These are phyloP conservation scores for Silurus lanzhouensis DNA, from an alignment of 2,797 vertebrate species.

Conservation along the genomic window DNA sequence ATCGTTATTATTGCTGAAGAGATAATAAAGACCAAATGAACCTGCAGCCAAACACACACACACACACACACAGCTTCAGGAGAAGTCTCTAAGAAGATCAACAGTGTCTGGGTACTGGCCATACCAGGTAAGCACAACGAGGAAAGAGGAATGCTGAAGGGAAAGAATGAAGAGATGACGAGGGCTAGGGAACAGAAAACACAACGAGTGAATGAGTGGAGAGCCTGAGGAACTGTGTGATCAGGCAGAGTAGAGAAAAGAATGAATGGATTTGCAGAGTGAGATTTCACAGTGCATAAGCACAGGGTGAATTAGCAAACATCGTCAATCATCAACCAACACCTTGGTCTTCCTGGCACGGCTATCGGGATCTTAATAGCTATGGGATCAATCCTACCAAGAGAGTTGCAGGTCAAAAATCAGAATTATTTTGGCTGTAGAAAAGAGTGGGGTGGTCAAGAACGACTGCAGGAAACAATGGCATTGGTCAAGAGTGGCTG, in stretches of 20 bases:
- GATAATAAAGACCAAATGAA: constrained; percentile 33
- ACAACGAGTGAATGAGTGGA: not conserved
- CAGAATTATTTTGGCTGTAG: too few relatives aligned
- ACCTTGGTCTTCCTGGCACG: not conserved
- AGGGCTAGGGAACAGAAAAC: constrained; percentile 1
- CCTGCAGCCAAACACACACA: constrained; percentile 26
- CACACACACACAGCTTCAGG: constrained; percentile 30
- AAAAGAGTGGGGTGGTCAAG: not conserved
- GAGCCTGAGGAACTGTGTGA: not conserved
- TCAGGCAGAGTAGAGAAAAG: not conserved
- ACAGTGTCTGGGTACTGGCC: not conserved
- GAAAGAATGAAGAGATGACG: not conserved
- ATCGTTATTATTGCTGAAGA: constrained; percentile 24
- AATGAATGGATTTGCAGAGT: not conserved
- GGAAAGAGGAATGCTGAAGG: not conserved
- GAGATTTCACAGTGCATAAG: not conserved
- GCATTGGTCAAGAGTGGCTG: not conserved
- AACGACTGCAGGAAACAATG: not conserved
- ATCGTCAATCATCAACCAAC: not conserved
- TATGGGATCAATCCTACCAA: not conserved
- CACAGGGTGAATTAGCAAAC: not conserved
- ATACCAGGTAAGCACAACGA: not conserved
- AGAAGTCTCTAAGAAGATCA: constrained; percentile 1
- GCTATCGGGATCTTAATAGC: not conserved
- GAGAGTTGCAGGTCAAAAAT: not conserved